Evolutionary conservation across 2,888 invertebrate genomes (phyloP).

Genomic region (Ferrisia virgata): DNA sequence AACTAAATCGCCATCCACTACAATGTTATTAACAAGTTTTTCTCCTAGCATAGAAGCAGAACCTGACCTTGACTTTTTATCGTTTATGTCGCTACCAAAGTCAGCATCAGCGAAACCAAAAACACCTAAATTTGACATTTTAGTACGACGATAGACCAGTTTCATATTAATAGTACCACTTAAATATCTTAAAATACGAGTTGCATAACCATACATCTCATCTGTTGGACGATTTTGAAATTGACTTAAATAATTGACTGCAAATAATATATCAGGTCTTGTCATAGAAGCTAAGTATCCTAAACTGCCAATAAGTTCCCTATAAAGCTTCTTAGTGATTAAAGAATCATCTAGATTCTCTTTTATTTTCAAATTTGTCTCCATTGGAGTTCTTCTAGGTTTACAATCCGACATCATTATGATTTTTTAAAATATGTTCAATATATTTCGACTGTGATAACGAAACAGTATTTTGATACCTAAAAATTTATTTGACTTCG

Average conservation of each 20-base stretch:
- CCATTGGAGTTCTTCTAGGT: background rate
- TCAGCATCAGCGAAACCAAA: background rate
- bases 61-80: background rate
- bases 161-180: background rate
- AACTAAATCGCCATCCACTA: slow-evolving; percentile 27
- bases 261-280: background rate
- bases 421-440: background rate
- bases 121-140: background rate
- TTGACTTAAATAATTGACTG: background rate
- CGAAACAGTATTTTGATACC: background rate
- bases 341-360: background rate
- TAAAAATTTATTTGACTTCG: background rate
- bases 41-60: background rate
- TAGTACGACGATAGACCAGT: background rate
- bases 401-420: background rate
- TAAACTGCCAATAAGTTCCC: background rate
- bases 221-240: background rate
- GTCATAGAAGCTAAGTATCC: background rate
- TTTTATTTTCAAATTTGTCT: background rate
- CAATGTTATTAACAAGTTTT: background rate
- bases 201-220: background rate
- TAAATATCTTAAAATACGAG: background rate
- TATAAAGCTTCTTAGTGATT: background rate
- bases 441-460: background rate
- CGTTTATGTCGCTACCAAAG: background rate